Percentiles rank a stretch among this genome's conserved stretches.
phyloP scores from a whole-genome alignment of 2,113 vertebrate species.

The Scolopax mira region DNA sequence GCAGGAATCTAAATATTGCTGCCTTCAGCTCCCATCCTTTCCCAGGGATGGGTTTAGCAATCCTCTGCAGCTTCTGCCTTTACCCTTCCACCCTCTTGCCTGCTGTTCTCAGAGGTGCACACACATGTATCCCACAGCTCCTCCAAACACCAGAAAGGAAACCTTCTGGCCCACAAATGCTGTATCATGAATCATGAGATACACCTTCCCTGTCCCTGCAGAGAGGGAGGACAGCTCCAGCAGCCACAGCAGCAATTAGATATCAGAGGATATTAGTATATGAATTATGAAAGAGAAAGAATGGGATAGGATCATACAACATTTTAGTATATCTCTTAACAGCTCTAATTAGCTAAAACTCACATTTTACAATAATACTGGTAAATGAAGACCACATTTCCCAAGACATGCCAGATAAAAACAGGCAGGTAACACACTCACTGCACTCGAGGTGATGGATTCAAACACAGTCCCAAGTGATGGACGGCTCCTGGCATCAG shows the following conservation, averaged over 20 bases:
- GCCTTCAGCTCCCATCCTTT: not conserved
- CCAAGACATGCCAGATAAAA: not conserved
- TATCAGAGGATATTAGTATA: not conserved
- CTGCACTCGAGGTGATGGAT: not conserved
- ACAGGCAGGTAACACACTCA: too few relatives aligned
- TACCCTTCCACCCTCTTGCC: not conserved
- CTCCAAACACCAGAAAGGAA: not conserved
- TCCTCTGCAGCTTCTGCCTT: not conserved
- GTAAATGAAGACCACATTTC: not conserved
- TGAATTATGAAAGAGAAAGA: not conserved
- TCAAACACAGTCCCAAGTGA: not conserved
- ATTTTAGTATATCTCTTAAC: not conserved
- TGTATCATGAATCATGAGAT: not conserved
- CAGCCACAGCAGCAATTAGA: not conserved
- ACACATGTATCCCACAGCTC: not conserved
- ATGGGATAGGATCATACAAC: not conserved
- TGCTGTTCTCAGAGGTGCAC: not conserved
- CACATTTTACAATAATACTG: not conserved
- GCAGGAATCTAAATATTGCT: not conserved
- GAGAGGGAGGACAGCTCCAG: not conserved
- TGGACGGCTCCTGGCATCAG: not conserved
- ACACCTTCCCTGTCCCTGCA: not conserved
- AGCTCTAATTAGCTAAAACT: not conserved
- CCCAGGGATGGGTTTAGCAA: not conserved
- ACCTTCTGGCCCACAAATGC: not conserved